Evolutionary conservation across 2,888 invertebrate genomes (phyloP).

Genomic region (Scaptomyza flava): DNA sequence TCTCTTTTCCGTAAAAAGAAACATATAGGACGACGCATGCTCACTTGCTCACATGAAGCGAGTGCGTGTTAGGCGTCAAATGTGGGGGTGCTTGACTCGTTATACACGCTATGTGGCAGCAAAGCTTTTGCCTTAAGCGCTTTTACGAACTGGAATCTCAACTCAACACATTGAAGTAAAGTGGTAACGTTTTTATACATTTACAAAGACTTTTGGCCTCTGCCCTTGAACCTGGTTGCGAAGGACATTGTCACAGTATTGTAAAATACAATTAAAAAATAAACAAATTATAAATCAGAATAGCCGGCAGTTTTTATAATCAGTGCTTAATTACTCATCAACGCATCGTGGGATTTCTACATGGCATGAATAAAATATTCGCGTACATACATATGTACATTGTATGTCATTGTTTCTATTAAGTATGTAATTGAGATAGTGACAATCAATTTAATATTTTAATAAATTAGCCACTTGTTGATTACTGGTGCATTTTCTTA

Average conservation of each 20-base stretch:
- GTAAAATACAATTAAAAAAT: background rate
- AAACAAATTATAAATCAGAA: background rate
- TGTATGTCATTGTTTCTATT: background rate
- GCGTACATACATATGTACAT: no score
- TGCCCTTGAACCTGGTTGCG: slow-evolving; percentile 56
- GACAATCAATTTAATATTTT: slow-evolving; percentile 28
- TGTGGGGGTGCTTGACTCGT: slow-evolving; percentile 45
- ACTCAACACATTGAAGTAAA: slow-evolving; percentile 32
- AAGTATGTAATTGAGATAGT: slow-evolving; percentile 39
- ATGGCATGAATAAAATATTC: background rate
- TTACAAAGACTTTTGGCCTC: slow-evolving; percentile 25
- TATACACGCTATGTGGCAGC: slow-evolving; percentile 30
- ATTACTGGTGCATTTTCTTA: slow-evolving; percentile 61
- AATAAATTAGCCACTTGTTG: slow-evolving; percentile 34
- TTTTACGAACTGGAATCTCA: slow-evolving; percentile 23
- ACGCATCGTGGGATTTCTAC: slow-evolving; percentile 22
- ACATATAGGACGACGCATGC: slow-evolving; percentile 31
- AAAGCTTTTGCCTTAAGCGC: slow-evolving; percentile 48
- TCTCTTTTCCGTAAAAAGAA: slow-evolving; percentile 1
- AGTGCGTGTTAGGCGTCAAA: slow-evolving; percentile 34
- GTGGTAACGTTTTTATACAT: slow-evolving; percentile 16
- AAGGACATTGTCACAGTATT: slow-evolving; percentile 53
- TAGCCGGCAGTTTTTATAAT: slow-evolving; percentile 27
- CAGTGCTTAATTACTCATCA: slow-evolving; percentile 29
- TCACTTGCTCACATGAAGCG: slow-evolving; percentile 49